Conservation (phyloP, 2,113 vertebrate species). For the Lepisosteus osseus region DNA sequence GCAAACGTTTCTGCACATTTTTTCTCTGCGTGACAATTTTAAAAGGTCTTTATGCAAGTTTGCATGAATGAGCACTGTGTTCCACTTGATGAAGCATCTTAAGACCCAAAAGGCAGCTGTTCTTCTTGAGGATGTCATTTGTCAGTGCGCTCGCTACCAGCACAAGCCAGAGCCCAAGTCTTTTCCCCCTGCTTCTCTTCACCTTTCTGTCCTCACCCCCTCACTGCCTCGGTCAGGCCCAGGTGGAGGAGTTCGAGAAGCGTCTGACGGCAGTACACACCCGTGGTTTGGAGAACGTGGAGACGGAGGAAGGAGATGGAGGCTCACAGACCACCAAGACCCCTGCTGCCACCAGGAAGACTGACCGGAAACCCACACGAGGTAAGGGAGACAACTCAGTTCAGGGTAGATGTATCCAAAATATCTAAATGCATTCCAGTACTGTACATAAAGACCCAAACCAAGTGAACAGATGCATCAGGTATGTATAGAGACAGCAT, state of each 20-base stretch:
- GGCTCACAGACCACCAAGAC: constrained; percentile 22
- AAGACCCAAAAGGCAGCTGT: too few relatives aligned
- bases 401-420: too few relatives aligned
- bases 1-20: too few relatives aligned
- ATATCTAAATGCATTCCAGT: constrained; percentile 8
- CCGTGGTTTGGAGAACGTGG: constrained; percentile 76
- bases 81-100: too few relatives aligned
- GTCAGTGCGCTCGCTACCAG: too few relatives aligned
- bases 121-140: too few relatives aligned
- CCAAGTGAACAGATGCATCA: constrained; percentile 34
- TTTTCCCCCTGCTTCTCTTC: neutral
- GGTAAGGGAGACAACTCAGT: neutral
- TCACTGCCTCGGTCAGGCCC: constrained; percentile 52
- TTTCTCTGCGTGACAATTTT: too few relatives aligned
- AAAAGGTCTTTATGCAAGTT: too few relatives aligned
- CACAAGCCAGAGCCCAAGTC: too few relatives aligned
- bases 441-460: constrained; percentile 33
- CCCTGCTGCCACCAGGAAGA: constrained; percentile 23
- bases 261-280: constrained; percentile 77
- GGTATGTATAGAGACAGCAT: too few relatives aligned
- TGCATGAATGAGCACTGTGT: too few relatives aligned
- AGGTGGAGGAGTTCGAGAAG: constrained; percentile 89
- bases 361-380: constrained; percentile 25
- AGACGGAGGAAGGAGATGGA: constrained; percentile 42
- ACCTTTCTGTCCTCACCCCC: neutral